Conservation (phyloP, 1,140 invertebrate genomes). For the Drosophila tsacasi region DNA sequence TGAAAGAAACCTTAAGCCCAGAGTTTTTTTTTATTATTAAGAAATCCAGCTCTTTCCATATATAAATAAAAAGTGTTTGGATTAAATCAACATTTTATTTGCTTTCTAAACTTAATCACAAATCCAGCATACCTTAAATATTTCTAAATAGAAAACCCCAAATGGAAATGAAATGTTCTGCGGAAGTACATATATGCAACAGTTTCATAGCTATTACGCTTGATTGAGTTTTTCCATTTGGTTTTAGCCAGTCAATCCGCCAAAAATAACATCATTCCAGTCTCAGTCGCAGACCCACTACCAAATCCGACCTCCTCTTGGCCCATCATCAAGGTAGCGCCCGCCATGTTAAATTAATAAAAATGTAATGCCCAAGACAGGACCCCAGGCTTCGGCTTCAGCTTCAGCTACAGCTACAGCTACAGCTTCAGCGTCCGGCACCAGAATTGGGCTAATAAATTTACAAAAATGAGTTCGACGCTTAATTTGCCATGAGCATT, state of each 20-base stretch:
- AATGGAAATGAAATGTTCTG: constrained; percentile 20
- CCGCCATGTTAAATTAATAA: constrained; percentile 76
- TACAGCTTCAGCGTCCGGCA: constrained; percentile 12
- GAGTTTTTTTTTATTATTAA: too few species aligned
- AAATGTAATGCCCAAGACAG: constrained; percentile 67
- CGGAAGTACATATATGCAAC: constrained; percentile 46
- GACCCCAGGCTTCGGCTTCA: constrained; percentile 24
- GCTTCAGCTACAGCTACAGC: not conserved
- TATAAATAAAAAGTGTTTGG: not conserved
- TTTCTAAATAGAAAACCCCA: not conserved
- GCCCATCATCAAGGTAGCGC: constrained; percentile 39
- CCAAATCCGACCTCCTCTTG: not conserved
- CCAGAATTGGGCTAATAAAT: constrained; percentile 79
- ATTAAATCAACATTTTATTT: not conserved
- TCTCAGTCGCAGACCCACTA: too few species aligned
- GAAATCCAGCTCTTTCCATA: not conserved
- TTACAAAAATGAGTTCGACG: constrained; percentile 80
- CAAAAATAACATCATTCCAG: constrained; percentile 6
- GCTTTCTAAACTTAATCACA: not conserved
- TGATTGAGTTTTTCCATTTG: constrained; percentile 74
- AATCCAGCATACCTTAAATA: not conserved
- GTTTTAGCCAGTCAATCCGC: constrained; percentile 41
- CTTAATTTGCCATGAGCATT: constrained; percentile 83
- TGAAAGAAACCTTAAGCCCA: not conserved
- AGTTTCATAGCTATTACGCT: constrained; percentile 67